Evolutionary conservation across 2,797 vertebrate genomes (phyloP).

Genomic region (Balearica regulorum): DNA sequence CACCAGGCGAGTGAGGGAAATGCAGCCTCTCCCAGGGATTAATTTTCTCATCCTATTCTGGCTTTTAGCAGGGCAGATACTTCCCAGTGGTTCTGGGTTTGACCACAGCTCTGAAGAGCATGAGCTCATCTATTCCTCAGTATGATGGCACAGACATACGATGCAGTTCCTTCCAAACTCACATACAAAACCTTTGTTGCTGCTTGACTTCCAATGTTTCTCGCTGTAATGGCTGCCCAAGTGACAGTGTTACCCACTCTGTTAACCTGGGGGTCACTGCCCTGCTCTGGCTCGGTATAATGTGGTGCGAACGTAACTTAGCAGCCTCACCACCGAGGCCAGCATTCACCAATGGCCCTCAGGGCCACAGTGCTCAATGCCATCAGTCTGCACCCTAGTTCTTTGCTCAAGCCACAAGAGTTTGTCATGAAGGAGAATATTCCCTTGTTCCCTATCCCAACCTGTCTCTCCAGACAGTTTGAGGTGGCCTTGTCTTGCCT

Average conservation of each 20-base stretch:
- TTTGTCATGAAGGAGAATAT: not conserved
- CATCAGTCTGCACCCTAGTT: not conserved
- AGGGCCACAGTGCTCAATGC: not conserved
- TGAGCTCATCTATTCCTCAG: not conserved
- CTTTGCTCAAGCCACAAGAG: not conserved
- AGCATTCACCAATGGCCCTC: fast-evolving
- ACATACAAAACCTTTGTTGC: fast-evolving
- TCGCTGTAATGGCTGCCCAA: too few species aligned
- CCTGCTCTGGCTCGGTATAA: not conserved
- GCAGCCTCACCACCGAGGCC: not conserved
- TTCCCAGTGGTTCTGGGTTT: not conserved
- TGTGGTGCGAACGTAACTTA: fast-evolving
- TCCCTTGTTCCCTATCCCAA: not conserved
- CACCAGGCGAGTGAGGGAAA: not conserved
- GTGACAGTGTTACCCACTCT: too few species aligned
- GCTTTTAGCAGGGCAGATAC: not conserved
- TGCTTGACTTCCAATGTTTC: fast-evolving
- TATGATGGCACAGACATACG: fast-evolving
- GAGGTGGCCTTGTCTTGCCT: not conserved
- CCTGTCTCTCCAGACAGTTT: not conserved
- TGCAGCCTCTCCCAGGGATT: not conserved
- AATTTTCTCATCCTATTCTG: not conserved
- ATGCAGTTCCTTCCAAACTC: fast-evolving
- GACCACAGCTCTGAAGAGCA: not conserved
- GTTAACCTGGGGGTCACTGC: not conserved